These are phyloP conservation scores for Pseudocheirus occidentalis DNA, from an alignment of 2,797 vertebrate genomes.

Conservation along the genomic window DNA sequence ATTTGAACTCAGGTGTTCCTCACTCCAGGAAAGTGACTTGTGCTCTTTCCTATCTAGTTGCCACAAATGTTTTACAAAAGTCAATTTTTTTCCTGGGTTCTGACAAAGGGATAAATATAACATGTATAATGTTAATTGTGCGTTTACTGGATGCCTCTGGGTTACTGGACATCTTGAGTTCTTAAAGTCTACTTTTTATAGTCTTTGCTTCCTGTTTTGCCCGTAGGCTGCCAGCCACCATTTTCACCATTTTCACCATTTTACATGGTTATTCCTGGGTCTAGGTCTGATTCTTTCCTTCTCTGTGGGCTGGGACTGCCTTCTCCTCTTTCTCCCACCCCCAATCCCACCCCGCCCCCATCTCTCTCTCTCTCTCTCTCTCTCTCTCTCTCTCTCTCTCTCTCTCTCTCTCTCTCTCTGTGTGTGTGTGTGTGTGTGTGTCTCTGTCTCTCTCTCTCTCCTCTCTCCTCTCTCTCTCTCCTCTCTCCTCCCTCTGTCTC, in stretches of 20 bases:
- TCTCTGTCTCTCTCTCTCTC: no score
- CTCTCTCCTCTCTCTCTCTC: no score
- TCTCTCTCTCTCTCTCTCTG: no score
- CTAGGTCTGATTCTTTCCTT: background rate
- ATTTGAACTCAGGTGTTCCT: background rate
- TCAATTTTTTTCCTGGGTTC: background rate
- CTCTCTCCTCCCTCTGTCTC: no score
- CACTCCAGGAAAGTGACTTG: background rate
- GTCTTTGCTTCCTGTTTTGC: background rate
- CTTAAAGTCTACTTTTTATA: background rate
- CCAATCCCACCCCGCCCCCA: no score
- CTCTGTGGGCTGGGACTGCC: background rate
- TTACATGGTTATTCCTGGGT: background rate
- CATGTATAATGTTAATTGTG: background rate
- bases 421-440: no score
- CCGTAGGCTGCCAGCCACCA: background rate
- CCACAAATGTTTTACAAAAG: background rate
- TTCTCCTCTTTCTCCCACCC: no score
- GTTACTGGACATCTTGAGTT: background rate
- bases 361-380: no score
- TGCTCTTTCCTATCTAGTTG: background rate
- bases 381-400: no score
- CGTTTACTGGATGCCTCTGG: background rate
- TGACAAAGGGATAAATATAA: background rate
- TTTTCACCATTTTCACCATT: background rate